A percentile compares a stretch with the other conserved stretches of the same genome.
phyloP scores from a whole-genome alignment of 2,888 invertebrate genomes.

The Drosophila niveifrons region DNA sequence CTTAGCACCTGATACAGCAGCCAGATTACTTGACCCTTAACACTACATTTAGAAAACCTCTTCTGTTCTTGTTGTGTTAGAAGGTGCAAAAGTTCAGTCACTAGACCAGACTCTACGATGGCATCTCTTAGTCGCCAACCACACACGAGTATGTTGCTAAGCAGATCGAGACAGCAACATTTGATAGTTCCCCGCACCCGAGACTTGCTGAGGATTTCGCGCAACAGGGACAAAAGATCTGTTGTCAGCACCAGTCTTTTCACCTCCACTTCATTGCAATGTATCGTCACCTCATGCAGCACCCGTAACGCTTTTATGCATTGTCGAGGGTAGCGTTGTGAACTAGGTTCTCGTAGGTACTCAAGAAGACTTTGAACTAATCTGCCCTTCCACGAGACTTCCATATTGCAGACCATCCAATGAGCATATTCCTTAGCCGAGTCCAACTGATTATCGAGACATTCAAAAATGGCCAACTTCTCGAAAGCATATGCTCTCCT shows the following conservation, averaged over 20 bases:
- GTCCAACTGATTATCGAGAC: slow-evolving; percentile 42
- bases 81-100: slow-evolving; percentile 33
- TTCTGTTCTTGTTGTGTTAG: slow-evolving; percentile 29
- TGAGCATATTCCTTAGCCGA: slow-evolving; percentile 40
- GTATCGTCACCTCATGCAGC: slow-evolving; percentile 52
- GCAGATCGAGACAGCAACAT: slow-evolving; percentile 28
- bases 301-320: slow-evolving; percentile 52
- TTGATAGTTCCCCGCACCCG: slow-evolving; percentile 19
- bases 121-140: slow-evolving; percentile 55
- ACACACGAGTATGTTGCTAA: slow-evolving; percentile 53
- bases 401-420: slow-evolving; percentile 45
- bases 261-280: slow-evolving; percentile 53
- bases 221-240: slow-evolving; percentile 28
- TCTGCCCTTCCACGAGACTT: slow-evolving; percentile 39
- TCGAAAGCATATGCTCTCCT: slow-evolving; percentile 31
- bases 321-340: slow-evolving; percentile 37
- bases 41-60: background rate
- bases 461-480: slow-evolving; percentile 22
- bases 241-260: slow-evolving; percentile 48
- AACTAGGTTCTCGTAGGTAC: slow-evolving; percentile 8
- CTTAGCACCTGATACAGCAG: slow-evolving; percentile 52
- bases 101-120: slow-evolving; percentile 43
- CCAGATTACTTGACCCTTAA: slow-evolving; percentile 33
- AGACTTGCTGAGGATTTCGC: background rate
- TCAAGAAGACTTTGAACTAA: slow-evolving; percentile 26